A percentile compares a stretch with the other conserved stretches of the same genome.
Evolutionary conservation across 2,888 invertebrate species (phyloP).

Genomic region (Stenurella melanura): DNA sequence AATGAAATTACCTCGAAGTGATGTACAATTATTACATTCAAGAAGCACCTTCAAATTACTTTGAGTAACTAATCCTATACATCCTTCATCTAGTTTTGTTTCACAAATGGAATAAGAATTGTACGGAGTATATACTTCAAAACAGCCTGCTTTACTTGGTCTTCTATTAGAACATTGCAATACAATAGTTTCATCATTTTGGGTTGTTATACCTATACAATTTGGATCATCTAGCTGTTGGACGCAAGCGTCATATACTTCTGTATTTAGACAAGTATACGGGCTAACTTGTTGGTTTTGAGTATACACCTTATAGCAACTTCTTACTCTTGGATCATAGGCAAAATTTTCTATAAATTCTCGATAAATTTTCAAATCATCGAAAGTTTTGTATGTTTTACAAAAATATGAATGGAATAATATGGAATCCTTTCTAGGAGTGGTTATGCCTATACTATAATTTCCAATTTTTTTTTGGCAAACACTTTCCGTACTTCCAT

Average conservation of each 20-base stretch:
- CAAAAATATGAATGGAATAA: conserved; percentile 1
- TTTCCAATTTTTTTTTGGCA: conserved; percentile 12
- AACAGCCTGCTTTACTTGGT: neutral
- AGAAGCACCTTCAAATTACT: conserved; percentile 17
- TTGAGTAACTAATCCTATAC: conserved; percentile 11
- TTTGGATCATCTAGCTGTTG: neutral
- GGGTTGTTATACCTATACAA: conserved; percentile 16
- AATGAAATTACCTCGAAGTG: too few relatives aligned
- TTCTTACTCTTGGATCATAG: conserved; percentile 11
- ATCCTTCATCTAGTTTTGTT: conserved; percentile 9
- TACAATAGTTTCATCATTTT: conserved; percentile 19
- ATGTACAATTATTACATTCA: neutral
- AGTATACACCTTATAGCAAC: conserved; percentile 14
- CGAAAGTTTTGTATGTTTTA: neutral
- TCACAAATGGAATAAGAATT: neutral
- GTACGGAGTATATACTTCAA: conserved; percentile 3
- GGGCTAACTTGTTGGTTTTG: conserved; percentile 1
- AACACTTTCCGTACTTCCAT: neutral
- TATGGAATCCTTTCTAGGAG: conserved; percentile 8
- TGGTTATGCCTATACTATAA: conserved; percentile 4
- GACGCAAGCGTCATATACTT: neutral
- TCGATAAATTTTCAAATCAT: neutral
- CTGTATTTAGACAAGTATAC: conserved; percentile 5
- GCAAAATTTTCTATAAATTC: conserved; percentile 2
- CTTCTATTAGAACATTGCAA: neutral